Percentiles rank a stretch among this genome's conserved stretches.
Evolutionary conservation across 1,140 invertebrate species (phyloP).

Genomic region (Odontomachus brunneus): DNA sequence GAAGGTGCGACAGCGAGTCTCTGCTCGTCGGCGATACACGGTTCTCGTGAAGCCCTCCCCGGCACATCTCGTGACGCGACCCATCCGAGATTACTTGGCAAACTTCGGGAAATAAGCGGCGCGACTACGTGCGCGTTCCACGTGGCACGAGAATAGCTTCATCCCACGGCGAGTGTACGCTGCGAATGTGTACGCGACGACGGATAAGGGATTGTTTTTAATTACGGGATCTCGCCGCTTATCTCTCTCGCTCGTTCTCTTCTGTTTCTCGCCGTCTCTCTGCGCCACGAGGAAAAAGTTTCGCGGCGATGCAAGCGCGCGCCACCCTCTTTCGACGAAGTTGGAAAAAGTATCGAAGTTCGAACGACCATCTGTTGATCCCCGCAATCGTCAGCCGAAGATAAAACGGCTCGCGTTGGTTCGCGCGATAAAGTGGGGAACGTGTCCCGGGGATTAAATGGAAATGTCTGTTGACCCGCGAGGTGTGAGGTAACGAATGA

Average conservation of each 20-base stretch:
- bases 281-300: background rate
- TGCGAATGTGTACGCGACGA: slow-evolving; percentile 53
- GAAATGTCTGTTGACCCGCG: slow-evolving; percentile 55
- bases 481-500: slow-evolving; percentile 46
- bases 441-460: slow-evolving; percentile 51
- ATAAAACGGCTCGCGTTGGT: slow-evolving; percentile 49
- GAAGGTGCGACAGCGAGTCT: background rate
- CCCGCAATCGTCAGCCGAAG: slow-evolving; percentile 52
- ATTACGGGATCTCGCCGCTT: slow-evolving; percentile 64
- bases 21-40: slow-evolving; percentile 20
- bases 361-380: slow-evolving; percentile 59
- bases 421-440: slow-evolving; percentile 40
- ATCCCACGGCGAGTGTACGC: slow-evolving; percentile 57
- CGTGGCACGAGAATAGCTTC: slow-evolving; percentile 27
- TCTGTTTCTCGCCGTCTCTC: background rate
- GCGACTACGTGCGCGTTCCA: slow-evolving; percentile 43
- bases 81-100: slow-evolving; percentile 77
- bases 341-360: slow-evolving; percentile 47
- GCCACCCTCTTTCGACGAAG: slow-evolving; percentile 14
- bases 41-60: slow-evolving; percentile 21
- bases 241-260: background rate
- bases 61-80: slow-evolving; percentile 22
- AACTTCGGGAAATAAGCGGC: slow-evolving; percentile 78
- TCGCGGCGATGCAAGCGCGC: slow-evolving; percentile 5
- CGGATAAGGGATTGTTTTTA: slow-evolving; percentile 76